Evolutionary conservation across 2,113 vertebrate species (phyloP), one percentile per base, ranked within the genome.

Genomic region (Anoplopoma fimbria): DNA sequence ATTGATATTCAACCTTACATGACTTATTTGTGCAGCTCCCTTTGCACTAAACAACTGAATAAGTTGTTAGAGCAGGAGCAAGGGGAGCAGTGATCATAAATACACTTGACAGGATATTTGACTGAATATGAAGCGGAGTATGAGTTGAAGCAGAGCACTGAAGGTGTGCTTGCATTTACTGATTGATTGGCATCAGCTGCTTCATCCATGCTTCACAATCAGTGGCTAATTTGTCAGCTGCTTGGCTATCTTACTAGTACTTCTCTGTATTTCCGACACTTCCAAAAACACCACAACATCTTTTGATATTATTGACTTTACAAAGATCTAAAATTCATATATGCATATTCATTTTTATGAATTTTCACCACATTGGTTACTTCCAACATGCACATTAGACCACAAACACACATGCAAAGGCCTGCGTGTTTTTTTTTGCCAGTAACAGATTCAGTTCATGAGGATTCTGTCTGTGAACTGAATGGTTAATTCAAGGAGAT

Each of bases 1-100:
- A 74, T 57, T 75, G 42, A 64, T 65, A 79, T 84, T 69, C 36
- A 31, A 9, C 45, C 33, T 23, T 6, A 31, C 29, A 13, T 13
- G 49, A 62, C 31, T 57, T 21, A 29, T 53, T 49, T 55, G 4
- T 69, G 42, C 38, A 7, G 51, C 40, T 45, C 40, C 10, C 17
- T 69, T 40, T 60, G 47, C 45, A 8, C 31, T 60, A 42, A 36
- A 33, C 38, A 62, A 40, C 36, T 36, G 31, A 62, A 76, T 25
- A 70, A 19, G 40, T 47, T 42, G 63, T 40, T 19, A 57, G n/a
- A 58, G 49, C 12, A 15, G 47, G 9, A 21, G 47, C 21, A 27
- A 31, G 49, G 25, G 17, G 36, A 81, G 49, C 17, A 31, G n/a
- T 3, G 53, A n/a, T 55, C 5, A 21, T 13, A 60, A 53, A 40